A percentile compares a stretch with the other conserved stretches of the same genome.
These are phyloP conservation scores for Protaetia brevitarsis DNA, from an alignment of 1,140 invertebrate species.

Conservation along the genomic window DNA sequence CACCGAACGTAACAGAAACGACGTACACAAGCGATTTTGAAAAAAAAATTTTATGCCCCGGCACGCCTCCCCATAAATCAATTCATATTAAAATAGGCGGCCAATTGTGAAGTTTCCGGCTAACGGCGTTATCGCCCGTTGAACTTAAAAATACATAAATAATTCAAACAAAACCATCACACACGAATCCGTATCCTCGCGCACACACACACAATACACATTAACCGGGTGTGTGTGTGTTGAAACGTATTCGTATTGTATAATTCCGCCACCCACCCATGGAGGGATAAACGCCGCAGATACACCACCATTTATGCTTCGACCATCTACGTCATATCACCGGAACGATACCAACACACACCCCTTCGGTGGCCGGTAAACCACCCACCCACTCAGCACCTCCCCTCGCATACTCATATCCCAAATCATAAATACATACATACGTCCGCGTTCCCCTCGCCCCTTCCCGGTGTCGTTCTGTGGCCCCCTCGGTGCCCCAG, in stretches of 20 bases:
- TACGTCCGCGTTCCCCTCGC: not conserved
- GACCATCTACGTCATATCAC: conserved; percentile 6
- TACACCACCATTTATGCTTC: conserved; percentile 6
- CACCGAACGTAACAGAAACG: no score
- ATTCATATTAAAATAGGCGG: conserved; percentile 10
- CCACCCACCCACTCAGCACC: not conserved
- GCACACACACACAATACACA: not conserved
- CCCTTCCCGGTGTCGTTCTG: not conserved
- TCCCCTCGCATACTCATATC: not conserved
- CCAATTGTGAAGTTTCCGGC: conserved; percentile 5
- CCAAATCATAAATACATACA: not conserved
- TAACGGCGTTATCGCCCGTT: not conserved
- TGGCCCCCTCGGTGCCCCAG: not conserved
- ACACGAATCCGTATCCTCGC: not conserved
- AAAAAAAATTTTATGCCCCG: not conserved
- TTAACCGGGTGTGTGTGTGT: not conserved
- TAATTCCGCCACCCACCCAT: no score
- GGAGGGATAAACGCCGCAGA: no score
- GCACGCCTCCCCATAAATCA: not conserved
- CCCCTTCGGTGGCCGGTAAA: not conserved
- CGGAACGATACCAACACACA: no score
- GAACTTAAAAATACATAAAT: conserved; percentile 16
- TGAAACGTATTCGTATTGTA: not conserved
- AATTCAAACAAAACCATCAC: conserved; percentile 7
- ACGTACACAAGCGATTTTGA: not conserved